Conservation (phyloP, 2,113 vertebrate species). For the Aviceda subcristata region DNA sequence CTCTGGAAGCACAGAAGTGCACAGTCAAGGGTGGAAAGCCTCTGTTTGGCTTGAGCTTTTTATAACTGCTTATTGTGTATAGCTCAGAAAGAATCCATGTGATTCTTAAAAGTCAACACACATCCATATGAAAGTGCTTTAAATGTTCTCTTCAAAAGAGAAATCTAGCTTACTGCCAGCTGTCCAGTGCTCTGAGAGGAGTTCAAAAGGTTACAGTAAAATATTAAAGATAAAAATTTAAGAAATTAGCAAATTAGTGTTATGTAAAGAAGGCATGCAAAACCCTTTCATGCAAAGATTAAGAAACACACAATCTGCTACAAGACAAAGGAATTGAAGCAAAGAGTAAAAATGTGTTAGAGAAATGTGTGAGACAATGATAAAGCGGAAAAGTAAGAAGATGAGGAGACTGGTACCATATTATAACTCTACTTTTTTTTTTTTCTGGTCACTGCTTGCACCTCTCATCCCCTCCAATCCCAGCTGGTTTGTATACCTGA, state of each 20-base stretch:
- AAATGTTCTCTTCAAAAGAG: neutral
- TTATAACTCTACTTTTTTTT: neutral
- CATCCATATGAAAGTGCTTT: neutral
- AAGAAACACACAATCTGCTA: constrained; percentile 21
- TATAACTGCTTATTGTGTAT: neutral
- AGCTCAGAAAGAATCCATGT: neutral
- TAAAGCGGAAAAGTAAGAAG: neutral
- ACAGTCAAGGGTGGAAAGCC: neutral
- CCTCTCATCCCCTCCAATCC: neutral
- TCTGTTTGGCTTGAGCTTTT: neutral
- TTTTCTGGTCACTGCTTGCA: neutral
- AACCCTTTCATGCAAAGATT: neutral
- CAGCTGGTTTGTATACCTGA: neutral
- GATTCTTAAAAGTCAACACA: neutral
- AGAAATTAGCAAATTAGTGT: constrained; percentile 8
- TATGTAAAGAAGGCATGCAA: neutral
- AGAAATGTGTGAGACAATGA: neutral
- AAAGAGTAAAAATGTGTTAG: neutral
- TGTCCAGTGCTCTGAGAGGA: neutral
- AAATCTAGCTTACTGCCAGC: neutral
- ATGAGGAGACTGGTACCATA: neutral
- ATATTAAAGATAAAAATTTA: neutral
- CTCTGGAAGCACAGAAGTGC: neutral
- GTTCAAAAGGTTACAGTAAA: constrained; percentile 30
- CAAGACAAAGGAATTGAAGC: neutral